A percentile compares a stretch with the other conserved stretches of the same genome.
Conservation (phyloP, 2,888 invertebrate species). For the Automeris io region DNA sequence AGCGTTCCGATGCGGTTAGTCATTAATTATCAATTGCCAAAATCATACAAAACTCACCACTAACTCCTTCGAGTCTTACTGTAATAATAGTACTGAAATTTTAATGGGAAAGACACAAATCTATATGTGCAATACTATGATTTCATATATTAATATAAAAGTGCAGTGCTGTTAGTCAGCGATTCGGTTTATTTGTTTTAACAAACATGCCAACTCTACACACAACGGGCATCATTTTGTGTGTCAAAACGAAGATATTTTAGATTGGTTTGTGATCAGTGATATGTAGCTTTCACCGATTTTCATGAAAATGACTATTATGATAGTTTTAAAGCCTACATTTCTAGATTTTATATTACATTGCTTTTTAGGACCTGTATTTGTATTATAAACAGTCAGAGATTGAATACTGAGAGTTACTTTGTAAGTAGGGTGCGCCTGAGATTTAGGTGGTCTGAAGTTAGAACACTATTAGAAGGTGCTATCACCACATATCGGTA, state of each 20-base stretch:
- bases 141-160: constrained; percentile 48
- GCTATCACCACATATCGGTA: constrained; percentile 67
- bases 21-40: constrained; percentile 51
- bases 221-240: constrained; percentile 52
- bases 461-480: constrained; percentile 30
- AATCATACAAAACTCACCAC: constrained; percentile 74
- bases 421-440: constrained; percentile 49
- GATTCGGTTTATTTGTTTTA: constrained; percentile 31
- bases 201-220: constrained; percentile 66
- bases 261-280: constrained; percentile 35
- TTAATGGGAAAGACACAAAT: constrained; percentile 62
- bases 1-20: constrained; percentile 52
- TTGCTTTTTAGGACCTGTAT: constrained; percentile 37
- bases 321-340: constrained; percentile 29
- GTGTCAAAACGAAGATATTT: constrained; percentile 71
- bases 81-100: constrained; percentile 66
- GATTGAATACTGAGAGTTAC: constrained; percentile 37
- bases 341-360: constrained; percentile 22
- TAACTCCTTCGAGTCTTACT: constrained; percentile 68
- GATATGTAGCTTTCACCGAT: constrained; percentile 43
- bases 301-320: constrained; percentile 34
- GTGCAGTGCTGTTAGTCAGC: constrained; percentile 74
- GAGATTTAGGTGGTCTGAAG: constrained; percentile 39
- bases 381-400: constrained; percentile 59
- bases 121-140: constrained; percentile 59